Percentiles rank a stretch among this genome's conserved stretches.
Conservation (phyloP, 2,888 invertebrate genomes). For the Lymantria dispar region DNA sequence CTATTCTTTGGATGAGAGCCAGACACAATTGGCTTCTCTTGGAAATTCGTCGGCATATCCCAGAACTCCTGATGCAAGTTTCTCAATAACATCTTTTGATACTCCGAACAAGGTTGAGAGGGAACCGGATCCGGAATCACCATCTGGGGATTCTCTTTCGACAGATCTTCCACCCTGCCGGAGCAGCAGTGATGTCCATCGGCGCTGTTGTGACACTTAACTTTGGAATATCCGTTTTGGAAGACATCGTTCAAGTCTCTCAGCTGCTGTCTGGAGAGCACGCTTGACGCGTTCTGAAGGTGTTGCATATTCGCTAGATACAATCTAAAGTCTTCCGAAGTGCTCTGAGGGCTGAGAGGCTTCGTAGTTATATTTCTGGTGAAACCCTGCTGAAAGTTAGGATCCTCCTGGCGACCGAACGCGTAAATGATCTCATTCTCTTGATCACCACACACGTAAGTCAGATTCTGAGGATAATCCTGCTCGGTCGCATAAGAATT, state of each 20-base stretch:
- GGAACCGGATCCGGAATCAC: conserved; percentile 56
- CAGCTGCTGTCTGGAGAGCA: conserved; percentile 83
- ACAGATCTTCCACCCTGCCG: conserved; percentile 53
- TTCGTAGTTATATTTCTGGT: conserved; percentile 84
- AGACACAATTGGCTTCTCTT: conserved; percentile 93
- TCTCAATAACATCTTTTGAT: conserved; percentile 83
- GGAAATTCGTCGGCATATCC: conserved; percentile 96
- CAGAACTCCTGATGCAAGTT: conserved; percentile 93
- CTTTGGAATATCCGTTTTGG: conserved; percentile 78
- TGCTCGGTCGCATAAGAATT: conserved; percentile 62
- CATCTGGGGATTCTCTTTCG: conserved; percentile 64
- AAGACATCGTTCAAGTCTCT: conserved; percentile 82
- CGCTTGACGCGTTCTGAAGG: conserved; percentile 86
- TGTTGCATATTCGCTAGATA: conserved; percentile 89
- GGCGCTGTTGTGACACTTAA: conserved; percentile 54
- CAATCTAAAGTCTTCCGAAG: conserved; percentile 86
- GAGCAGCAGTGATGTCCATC: conserved; percentile 65
- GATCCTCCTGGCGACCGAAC: conserved; percentile 68
- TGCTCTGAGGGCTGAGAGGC: conserved; percentile 84
- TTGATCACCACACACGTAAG: conserved; percentile 73
- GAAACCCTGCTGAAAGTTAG: conserved; percentile 56
- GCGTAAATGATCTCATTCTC: conserved; percentile 79
- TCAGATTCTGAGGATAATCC: conserved; percentile 64
- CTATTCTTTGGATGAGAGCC: conserved; percentile 95
- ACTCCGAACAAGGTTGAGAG: conserved; percentile 80